phyloP scores from a whole-genome alignment of 2,888 invertebrate genomes.

The Empis livida region DNA sequence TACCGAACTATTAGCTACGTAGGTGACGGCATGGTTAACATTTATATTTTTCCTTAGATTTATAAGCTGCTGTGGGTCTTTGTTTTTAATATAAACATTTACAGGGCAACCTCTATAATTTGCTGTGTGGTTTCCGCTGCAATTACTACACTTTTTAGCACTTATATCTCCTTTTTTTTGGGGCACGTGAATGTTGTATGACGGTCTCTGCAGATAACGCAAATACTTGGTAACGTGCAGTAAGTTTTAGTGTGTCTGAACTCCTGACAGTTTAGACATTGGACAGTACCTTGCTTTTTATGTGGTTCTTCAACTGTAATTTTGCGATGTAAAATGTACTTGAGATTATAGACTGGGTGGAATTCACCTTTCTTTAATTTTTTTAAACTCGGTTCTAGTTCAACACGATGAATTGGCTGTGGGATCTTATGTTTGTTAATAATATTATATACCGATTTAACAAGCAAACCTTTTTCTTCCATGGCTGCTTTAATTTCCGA shows the following conservation, averaged over 20 bases:
- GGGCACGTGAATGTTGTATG: too few relatives aligned
- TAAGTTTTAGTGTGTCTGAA: background rate
- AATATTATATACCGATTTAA: too few relatives aligned
- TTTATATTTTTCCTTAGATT: too few relatives aligned
- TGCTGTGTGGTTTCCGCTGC: too few relatives aligned
- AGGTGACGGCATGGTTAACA: too few relatives aligned
- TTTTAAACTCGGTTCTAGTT: background rate
- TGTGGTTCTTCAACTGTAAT: background rate
- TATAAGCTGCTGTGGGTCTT: too few relatives aligned
- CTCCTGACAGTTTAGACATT: conserved; percentile 1
- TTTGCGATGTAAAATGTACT: background rate
- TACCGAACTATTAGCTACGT: too few relatives aligned
- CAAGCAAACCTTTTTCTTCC: too few relatives aligned
- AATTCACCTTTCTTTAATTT: background rate
- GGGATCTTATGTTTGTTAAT: background rate
- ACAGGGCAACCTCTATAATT: too few relatives aligned
- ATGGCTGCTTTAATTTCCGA: too few relatives aligned
- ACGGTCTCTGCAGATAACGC: background rate
- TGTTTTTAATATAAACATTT: background rate
- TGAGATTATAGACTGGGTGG: background rate
- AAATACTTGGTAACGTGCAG: background rate
- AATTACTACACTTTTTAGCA: too few relatives aligned
- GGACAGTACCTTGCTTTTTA: background rate
- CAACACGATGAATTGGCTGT: background rate
- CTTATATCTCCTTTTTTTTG: too few relatives aligned